Evolutionary conservation across 2,888 invertebrate genomes (phyloP), one percentile per base, ranked within the genome.

Genomic region (Punctoribates punctum): DNA sequence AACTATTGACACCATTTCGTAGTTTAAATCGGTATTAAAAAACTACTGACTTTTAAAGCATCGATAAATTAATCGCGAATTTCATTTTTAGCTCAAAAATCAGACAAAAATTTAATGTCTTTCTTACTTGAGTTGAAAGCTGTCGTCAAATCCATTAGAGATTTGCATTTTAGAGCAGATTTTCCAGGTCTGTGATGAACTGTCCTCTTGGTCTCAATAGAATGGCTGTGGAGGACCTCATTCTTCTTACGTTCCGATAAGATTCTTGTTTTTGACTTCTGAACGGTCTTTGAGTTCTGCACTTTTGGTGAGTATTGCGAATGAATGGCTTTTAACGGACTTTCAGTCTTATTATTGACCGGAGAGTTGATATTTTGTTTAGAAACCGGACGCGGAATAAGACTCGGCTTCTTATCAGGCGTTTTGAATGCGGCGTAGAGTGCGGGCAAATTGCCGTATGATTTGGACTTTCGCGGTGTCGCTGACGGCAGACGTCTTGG

Each of bases 341-440:
- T 17, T 29, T 42, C 46, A 23, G 13, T 70, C 34, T 23, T 70
- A 46, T 3, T 70, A 17, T 42, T 70, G n/a, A 34, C 5, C 3
- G 27, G 4, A 46, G 23, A n/a, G 25, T 29, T 62, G 25, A 15
- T 65, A 23, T 60, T 60, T 1, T 23, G 23, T 25, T 60, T 73
- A 6, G 29, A 75, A 15, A 77, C 73, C 8, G 73, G 75, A 13
- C 77, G 62, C 15, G 77, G 77, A 46, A 77, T 77, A 25, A 77
- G 75, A 75, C 77, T 77, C 11, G 77, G 77, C 57, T 72, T 75
- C 23, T 23, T 38, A 38, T 75, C 72, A 2, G 42, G 38, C 1
- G 38, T 54, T 23, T 67, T 29, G n/a, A 20, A 70, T 1, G 42
- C 3, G 42, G 46, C 46, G 42, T 70, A 70, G 23, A 67, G 34